Conservation (phyloP, 2,113 vertebrate genomes). For the Ciconia maguari region DNA sequence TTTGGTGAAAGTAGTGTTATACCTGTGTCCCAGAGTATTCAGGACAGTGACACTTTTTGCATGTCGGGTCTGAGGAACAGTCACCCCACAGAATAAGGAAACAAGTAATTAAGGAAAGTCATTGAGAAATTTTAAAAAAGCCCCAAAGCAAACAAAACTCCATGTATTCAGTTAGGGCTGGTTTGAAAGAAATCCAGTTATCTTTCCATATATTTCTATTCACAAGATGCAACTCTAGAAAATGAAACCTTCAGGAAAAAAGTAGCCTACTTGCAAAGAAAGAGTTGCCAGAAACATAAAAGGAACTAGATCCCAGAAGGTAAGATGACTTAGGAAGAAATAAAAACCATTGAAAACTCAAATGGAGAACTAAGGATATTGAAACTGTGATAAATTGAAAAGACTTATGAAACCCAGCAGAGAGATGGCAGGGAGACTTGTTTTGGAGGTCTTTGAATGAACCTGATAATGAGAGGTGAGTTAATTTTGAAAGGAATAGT, state of each 20-base stretch:
- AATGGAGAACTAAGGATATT: background rate
- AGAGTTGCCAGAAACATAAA: background rate
- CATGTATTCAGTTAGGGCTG: background rate
- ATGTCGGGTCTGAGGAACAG: background rate
- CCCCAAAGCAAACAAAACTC: accelerated
- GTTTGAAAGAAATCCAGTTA: background rate
- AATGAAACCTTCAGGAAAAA: background rate
- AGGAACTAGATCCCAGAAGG: background rate
- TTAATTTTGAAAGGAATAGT: background rate
- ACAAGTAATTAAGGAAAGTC: background rate
- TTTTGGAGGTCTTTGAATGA: background rate
- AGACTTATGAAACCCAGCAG: background rate
- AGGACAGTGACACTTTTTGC: background rate
- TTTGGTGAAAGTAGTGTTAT: background rate
- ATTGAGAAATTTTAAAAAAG: background rate
- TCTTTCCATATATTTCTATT: background rate
- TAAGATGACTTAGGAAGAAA: background rate
- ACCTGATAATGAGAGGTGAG: background rate
- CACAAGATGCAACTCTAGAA: background rate
- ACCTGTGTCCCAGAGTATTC: background rate
- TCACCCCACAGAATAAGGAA: background rate
- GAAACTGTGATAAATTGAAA: background rate
- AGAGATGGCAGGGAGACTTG: background rate
- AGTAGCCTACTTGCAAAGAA: background rate
- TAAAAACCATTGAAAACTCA: background rate